Conservation (phyloP, 2,888 invertebrate species). For the Aethes cnicana region DNA sequence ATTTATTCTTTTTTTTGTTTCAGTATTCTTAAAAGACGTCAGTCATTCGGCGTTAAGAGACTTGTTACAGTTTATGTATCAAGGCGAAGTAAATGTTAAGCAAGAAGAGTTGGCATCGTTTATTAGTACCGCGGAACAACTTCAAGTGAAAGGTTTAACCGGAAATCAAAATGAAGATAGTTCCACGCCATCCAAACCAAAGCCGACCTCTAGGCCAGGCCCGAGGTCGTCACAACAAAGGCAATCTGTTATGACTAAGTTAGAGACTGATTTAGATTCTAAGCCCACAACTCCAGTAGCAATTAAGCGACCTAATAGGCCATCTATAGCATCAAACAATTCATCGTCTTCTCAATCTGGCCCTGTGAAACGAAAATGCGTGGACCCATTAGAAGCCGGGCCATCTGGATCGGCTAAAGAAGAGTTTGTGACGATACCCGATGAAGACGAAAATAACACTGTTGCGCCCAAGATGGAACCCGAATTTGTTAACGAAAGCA, state of each 20-base stretch:
- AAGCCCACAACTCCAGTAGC: constrained; percentile 84
- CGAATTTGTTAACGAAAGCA: constrained; percentile 84
- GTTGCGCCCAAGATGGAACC: constrained; percentile 86
- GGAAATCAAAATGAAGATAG: constrained; percentile 84
- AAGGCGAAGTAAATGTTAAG: constrained; percentile 87
- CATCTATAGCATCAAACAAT: constrained; percentile 84
- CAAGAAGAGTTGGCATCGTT: constrained; percentile 87
- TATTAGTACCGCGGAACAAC: constrained; percentile 87
- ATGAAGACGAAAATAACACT: constrained; percentile 79
- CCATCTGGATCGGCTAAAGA: constrained; percentile 81
- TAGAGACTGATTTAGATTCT: constrained; percentile 84
- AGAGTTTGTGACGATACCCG: constrained; percentile 79
- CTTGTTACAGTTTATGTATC: constrained; percentile 88
- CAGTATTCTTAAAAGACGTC: constrained; percentile 87
- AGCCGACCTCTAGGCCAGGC: constrained; percentile 83
- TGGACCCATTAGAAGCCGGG: constrained; percentile 84
- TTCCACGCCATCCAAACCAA: constrained; percentile 82
- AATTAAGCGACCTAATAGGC: constrained; percentile 85
- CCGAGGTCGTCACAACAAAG: constrained; percentile 85
- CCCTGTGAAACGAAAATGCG: constrained; percentile 81
- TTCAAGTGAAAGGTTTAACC: constrained; percentile 88
- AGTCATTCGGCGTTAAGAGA: constrained; percentile 86
- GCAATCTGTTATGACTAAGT: constrained; percentile 84
- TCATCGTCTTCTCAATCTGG: constrained; percentile 82
- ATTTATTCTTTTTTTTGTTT: constrained; percentile 51